These are phyloP conservation scores for Anser cygnoides DNA, from an alignment of 2,113 vertebrate genomes.

Conservation along the genomic window DNA sequence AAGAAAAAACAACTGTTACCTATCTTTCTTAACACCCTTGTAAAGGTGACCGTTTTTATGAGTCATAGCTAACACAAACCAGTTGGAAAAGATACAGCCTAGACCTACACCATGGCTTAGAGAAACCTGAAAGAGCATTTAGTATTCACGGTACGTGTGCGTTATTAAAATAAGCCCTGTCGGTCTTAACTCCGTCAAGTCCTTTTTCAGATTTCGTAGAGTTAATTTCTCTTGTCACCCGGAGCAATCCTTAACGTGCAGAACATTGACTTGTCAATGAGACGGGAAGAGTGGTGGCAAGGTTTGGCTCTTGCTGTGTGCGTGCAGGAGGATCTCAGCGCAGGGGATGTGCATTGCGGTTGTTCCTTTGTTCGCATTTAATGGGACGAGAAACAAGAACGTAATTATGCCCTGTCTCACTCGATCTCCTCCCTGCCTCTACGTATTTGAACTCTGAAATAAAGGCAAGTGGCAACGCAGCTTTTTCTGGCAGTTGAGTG, in stretches of 20 bases:
- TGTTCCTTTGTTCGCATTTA: constrained; percentile 47
- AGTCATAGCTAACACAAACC: background rate
- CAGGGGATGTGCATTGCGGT: background rate
- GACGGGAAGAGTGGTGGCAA: background rate
- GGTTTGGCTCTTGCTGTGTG: background rate
- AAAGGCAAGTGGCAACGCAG: background rate
- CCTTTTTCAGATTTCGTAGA: background rate
- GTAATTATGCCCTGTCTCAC: constrained; percentile 38
- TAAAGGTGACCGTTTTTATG: background rate
- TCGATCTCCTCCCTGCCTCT: constrained; percentile 7
- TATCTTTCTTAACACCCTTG: background rate
- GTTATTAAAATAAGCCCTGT: background rate
- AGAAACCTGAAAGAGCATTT: constrained; percentile 3
- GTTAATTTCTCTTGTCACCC: background rate
- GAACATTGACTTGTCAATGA: background rate
- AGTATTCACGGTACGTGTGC: background rate
- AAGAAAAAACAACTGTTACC: background rate
- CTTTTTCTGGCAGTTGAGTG: background rate
- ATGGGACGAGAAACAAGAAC: background rate
- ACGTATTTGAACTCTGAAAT: background rate
- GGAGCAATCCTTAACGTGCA: background rate
- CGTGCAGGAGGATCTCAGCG: background rate
- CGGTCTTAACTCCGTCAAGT: background rate
- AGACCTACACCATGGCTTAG: background rate
- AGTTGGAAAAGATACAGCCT: background rate